Percentiles rank a stretch among this genome's conserved stretches.
Evolutionary conservation across 2,797 vertebrate genomes (phyloP).

Genomic region (Enteromius radiatus): DNA sequence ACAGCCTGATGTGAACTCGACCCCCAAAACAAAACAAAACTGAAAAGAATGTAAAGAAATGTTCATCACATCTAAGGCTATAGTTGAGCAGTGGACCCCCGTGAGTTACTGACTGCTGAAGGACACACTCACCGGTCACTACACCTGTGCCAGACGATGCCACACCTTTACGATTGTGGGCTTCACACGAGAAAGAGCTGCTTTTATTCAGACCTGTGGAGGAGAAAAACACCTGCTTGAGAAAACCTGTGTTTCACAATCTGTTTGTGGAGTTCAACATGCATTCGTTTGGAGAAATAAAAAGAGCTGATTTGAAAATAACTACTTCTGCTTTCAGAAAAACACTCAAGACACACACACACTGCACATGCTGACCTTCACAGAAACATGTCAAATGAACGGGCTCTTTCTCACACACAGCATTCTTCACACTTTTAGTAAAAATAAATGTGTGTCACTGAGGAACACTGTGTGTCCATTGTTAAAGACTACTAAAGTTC

Average conservation of each 20-base stretch:
- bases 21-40: too few species aligned
- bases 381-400: conserved; percentile 24
- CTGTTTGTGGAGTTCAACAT: neutral
- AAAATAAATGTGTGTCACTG: conserved; percentile 41
- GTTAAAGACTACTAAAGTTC: conserved; percentile 41
- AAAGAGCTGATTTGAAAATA: conserved; percentile 42
- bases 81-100: neutral
- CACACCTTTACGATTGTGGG: conserved; percentile 87
- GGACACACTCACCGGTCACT: conserved; percentile 79
- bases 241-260: neutral
- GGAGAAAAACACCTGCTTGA: neutral
- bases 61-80: neutral
- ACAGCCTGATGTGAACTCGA: too few species aligned
- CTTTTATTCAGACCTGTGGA: conserved; percentile 84
- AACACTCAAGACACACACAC: conserved; percentile 15
- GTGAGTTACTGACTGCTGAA: neutral
- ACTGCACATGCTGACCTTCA: conserved; percentile 23
- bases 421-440: conserved; percentile 42
- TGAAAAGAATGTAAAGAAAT: too few species aligned
- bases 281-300: neutral
- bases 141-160: conserved; percentile 85
- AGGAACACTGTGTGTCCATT: conserved; percentile 44
- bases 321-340: conserved; percentile 50
- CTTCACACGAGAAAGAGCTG: conserved; percentile 89
- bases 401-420: conserved; percentile 18